phyloP scores from a whole-genome alignment of 2,797 vertebrate species.

The Etheostoma perlongum region DNA sequence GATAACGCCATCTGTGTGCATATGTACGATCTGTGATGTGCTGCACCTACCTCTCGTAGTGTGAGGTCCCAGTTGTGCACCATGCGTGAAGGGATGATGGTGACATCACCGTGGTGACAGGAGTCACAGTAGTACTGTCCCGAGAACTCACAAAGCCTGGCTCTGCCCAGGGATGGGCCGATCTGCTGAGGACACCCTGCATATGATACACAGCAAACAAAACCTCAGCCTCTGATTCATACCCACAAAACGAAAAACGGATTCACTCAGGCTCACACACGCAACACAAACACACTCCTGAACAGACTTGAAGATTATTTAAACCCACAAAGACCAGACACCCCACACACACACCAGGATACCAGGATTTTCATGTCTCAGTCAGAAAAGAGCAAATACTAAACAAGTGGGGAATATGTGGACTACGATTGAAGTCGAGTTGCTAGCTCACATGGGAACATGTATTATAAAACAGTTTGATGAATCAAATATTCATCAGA shows the following conservation, averaged over 20 bases:
- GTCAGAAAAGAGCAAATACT: not conserved
- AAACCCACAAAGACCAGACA: not conserved
- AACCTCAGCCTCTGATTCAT: conserved; percentile 8
- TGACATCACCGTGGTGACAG: conserved; percentile 90
- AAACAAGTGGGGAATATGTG: not conserved
- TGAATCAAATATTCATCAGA: too few species aligned
- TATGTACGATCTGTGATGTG: not conserved
- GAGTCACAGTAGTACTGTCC: conserved; percentile 93
- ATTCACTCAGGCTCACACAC: not conserved
- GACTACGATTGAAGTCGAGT: too few species aligned
- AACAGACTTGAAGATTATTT: not conserved
- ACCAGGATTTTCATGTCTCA: too few species aligned
- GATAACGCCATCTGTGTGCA: not conserved
- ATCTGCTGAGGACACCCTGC: conserved; percentile 93
- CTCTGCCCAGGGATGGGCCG: conserved; percentile 89
- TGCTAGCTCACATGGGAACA: too few species aligned
- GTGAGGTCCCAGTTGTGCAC: conserved; percentile 97
- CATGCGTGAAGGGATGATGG: conserved; percentile 93
- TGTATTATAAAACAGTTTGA: too few species aligned
- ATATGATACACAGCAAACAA: not conserved
- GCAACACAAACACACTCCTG: not conserved
- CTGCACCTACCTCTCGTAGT: conserved; percentile 84
- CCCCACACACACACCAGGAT: not conserved
- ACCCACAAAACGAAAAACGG: not conserved
- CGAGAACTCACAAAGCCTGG: conserved; percentile 92